phyloP scores from a whole-genome alignment of 1,140 invertebrate species.

The Bradynema listronoti region DNA sequence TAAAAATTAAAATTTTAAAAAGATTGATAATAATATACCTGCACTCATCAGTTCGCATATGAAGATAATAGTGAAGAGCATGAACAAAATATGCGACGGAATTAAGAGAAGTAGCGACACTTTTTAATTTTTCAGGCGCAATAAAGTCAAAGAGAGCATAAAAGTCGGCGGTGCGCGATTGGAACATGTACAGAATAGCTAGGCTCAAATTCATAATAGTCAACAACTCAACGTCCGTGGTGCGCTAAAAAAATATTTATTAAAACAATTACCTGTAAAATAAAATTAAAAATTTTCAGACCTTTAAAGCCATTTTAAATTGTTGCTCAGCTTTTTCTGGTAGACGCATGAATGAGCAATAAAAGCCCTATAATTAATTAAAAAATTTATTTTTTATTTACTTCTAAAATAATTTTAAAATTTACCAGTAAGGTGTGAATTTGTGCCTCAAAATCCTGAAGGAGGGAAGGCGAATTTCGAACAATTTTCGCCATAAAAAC shows the following conservation, averaged over 20 bases:
- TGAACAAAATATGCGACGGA: slow-evolving; percentile 28
- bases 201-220: slow-evolving; percentile 25
- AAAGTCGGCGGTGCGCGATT: slow-evolving; percentile 22
- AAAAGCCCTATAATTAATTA: slow-evolving; percentile 32
- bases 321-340: slow-evolving; percentile 29
- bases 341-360: slow-evolving; percentile 23
- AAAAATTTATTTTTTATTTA: background rate
- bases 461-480: slow-evolving; percentile 3
- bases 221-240: slow-evolving; percentile 23
- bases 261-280: slow-evolving; percentile 8
- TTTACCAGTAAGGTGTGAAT: slow-evolving; percentile 32
- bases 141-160: slow-evolving; percentile 31
- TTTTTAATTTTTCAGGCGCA: slow-evolving; percentile 17
- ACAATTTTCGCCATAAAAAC: slow-evolving; percentile 18
- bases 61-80: slow-evolving; percentile 28
- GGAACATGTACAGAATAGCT: slow-evolving; percentile 25
- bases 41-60: slow-evolving; percentile 27
- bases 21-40: slow-evolving; percentile 17
- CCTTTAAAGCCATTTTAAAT: slow-evolving; percentile 26
- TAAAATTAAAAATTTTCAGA: slow-evolving; percentile 11
- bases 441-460: slow-evolving; percentile 36
- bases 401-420: background rate
- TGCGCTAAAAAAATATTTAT: slow-evolving; percentile 9
- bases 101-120: slow-evolving; percentile 19
- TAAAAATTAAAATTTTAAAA: background rate